Base-by-base conservation (phyloP, 2,888 invertebrate genomes). In the Creontiades dilutus region DNA sequence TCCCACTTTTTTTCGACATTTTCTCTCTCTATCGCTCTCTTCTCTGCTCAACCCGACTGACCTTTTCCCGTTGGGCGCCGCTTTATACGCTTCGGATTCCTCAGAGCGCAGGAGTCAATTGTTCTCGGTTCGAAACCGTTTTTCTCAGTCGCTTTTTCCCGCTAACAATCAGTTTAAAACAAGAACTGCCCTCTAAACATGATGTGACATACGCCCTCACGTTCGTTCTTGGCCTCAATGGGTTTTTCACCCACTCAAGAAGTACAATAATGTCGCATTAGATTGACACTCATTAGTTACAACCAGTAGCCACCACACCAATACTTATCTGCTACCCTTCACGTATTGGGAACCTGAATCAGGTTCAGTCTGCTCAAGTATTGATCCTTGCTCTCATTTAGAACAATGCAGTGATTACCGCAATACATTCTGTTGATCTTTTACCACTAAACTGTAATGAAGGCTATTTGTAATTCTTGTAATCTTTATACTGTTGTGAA, bases 1-100 rank as follows among this genome's bases (percentile, higher is more conserved):
- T 46, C 19, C 82, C 47, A n/a, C 82, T 27, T 82, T 82, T 81
- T 82, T 52, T 48, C 82, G 82, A 82, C 82, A 82, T 82, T 82
- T 52, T 27, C 37, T 37, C 37, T 37, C 37, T 37, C 37, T 37
- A 37, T 37, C 37, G 55, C 52, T 78, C 37, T 78, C 47, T 11
- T 46, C 78, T 28, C 4, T 37, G 28, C 13, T 47, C 47, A 47
- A 78, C 37, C 16, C 46, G 14, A 46, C 19, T 78, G 78, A 78
- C 78, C 78, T 78, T 78, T 78, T 19, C 37, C 37, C 37, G 37
- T 7, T 37, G 27, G 27, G 2, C 78, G 46, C 46, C 78, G 78
- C 46, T 46, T 46, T 46, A 68, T 68, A 68, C 23, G 23, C 23
- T 23, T 68, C 68, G 19, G 68, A 68, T 68, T 68, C 68, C 68